Percentiles rank a stretch among this genome's conserved stretches.
These are phyloP conservation scores for Trachelus iudaicus DNA, from an alignment of 2,888 invertebrate genomes.

Conservation along the genomic window DNA sequence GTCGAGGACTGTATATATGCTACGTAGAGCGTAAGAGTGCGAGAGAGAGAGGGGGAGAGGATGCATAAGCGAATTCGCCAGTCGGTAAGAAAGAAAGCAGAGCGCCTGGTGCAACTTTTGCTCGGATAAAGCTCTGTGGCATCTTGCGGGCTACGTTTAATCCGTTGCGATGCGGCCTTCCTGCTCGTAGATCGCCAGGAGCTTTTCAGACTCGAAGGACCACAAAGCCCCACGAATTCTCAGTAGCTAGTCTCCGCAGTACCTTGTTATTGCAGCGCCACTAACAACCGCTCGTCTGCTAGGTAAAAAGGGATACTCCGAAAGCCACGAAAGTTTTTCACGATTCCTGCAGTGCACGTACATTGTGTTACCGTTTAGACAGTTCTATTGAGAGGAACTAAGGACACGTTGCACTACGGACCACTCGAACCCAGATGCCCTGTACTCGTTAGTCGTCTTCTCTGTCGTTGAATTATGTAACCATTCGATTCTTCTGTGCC, in stretches of 20 bases:
- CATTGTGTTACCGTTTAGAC: background rate
- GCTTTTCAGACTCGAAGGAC: background rate
- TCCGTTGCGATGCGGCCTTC: background rate
- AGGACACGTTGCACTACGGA: background rate
- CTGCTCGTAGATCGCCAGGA: background rate
- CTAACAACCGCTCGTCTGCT: background rate
- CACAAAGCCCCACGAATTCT: background rate
- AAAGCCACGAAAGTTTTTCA: background rate
- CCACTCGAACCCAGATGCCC: background rate
- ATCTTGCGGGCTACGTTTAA: background rate
- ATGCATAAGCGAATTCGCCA: background rate
- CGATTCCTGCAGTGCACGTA: background rate
- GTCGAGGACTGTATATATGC: background rate
- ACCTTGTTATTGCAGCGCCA: background rate
- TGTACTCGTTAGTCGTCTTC: background rate
- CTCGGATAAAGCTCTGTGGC: background rate
- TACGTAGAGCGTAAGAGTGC: background rate
- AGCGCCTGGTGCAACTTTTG: background rate
- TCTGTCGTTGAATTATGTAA: background rate
- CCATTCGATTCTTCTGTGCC: background rate
- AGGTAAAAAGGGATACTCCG: background rate
- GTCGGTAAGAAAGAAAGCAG: background rate
- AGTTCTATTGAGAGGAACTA: background rate
- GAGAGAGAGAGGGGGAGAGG: too few species aligned
- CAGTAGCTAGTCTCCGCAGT: background rate